Percentiles rank a stretch among this genome's conserved stretches.
These are phyloP conservation scores for Nasua narica DNA, from an alignment of 2,797 vertebrate species.

Conservation along the genomic window DNA sequence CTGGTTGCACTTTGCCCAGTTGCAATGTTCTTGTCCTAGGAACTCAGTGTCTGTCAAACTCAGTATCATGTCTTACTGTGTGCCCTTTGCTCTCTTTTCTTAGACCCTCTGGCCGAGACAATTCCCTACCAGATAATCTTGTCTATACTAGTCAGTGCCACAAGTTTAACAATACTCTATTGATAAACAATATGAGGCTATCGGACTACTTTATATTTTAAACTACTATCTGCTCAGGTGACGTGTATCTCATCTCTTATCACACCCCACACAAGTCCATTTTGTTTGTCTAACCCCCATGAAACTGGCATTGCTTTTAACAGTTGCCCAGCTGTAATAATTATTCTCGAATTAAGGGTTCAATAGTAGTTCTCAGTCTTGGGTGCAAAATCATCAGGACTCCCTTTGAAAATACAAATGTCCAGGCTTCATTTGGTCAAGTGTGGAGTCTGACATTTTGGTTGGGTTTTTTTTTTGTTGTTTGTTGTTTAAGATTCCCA, in stretches of 20 bases:
- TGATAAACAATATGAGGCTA: background rate
- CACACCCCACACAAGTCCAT: background rate
- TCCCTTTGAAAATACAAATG: background rate
- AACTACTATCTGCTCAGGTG: background rate
- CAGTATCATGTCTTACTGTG: background rate
- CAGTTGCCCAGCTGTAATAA: background rate
- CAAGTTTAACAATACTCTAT: background rate
- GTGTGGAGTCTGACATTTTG: background rate
- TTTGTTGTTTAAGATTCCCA: background rate
- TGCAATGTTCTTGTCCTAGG: background rate
- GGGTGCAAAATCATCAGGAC: background rate
- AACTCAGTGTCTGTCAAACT: background rate
- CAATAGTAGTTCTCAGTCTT: background rate
- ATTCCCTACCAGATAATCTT: background rate
- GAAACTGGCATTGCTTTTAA: constrained; percentile 25
- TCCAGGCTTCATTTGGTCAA: background rate
- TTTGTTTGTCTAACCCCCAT: background rate
- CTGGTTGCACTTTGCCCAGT: background rate
- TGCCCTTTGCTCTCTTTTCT: background rate
- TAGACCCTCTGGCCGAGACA: background rate
- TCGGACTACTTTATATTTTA: background rate
- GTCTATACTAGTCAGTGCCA: background rate
- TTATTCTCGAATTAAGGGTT: background rate
- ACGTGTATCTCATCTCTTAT: background rate
- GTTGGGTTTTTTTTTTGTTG: background rate